Conservation (phyloP, 2,113 vertebrate species). For the Fregetta grallaria region DNA sequence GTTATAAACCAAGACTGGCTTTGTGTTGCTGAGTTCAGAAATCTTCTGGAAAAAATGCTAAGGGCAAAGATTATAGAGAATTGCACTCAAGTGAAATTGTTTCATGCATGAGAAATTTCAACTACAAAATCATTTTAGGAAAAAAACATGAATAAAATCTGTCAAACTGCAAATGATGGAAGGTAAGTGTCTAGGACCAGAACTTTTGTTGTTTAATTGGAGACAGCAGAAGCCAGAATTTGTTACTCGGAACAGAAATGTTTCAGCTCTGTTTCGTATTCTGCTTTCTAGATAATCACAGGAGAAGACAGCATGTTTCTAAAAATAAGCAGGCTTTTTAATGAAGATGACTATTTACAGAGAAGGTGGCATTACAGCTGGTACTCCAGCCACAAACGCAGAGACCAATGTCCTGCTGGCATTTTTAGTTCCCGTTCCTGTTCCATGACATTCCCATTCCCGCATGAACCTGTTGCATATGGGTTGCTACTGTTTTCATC, state of each 20-base stretch:
- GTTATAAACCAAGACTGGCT: background rate
- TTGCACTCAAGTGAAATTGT: background rate
- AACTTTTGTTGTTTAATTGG: background rate
- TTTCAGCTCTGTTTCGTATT: background rate
- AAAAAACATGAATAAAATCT: background rate
- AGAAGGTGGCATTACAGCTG: background rate
- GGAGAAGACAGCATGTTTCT: background rate
- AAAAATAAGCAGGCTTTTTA: background rate
- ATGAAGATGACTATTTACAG: background rate
- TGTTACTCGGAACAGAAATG: background rate
- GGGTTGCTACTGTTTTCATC: background rate
- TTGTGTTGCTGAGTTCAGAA: background rate
- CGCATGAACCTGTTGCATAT: rapidly evolving
- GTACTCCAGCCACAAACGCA: background rate
- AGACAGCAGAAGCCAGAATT: background rate
- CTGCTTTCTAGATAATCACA: background rate
- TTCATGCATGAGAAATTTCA: background rate
- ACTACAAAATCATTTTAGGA: background rate
- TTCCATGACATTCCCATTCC: rapidly evolving
- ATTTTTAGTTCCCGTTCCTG: background rate
- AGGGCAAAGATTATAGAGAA: background rate
- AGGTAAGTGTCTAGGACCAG: background rate
- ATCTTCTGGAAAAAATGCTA: background rate
- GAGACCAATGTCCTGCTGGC: background rate
- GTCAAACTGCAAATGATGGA: background rate